phyloP scores from a whole-genome alignment of 2,888 invertebrate genomes.

The Ceramica pisi region DNA sequence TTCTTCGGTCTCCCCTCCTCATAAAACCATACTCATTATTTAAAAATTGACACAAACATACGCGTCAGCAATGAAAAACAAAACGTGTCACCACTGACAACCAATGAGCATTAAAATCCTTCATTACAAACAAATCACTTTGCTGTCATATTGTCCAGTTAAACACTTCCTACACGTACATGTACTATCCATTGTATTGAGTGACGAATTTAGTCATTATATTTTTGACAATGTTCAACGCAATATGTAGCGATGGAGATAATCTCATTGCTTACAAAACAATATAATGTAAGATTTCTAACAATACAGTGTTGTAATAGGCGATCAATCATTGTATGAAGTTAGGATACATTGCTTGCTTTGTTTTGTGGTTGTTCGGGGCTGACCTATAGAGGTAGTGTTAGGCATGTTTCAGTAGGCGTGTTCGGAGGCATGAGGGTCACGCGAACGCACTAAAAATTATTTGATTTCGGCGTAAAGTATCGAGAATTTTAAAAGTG shows the following conservation, averaged over 20 bases:
- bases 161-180: conserved; percentile 17
- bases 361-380: not conserved
- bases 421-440: too few species aligned
- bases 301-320: conserved; percentile 23
- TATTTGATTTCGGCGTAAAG: too few species aligned
- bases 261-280: conserved; percentile 26
- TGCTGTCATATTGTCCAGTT: not conserved
- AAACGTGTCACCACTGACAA: not conserved
- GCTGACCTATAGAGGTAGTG: too few species aligned
- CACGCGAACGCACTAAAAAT: too few species aligned
- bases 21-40: not conserved
- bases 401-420: too few species aligned
- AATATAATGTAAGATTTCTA: conserved; percentile 26
- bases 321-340: conserved; percentile 38
- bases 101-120: conserved; percentile 2
- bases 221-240: conserved; percentile 7
- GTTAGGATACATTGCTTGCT: not conserved
- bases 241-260: conserved; percentile 30
- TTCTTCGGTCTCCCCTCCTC: not conserved
- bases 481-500: too few species aligned
- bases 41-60: not conserved
- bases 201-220: conserved; percentile 42
- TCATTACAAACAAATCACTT: not conserved
- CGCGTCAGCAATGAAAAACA: not conserved
- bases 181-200: conserved; percentile 12